Conservation (phyloP, 2,113 vertebrate species). For the Neoarius graeffei region DNA sequence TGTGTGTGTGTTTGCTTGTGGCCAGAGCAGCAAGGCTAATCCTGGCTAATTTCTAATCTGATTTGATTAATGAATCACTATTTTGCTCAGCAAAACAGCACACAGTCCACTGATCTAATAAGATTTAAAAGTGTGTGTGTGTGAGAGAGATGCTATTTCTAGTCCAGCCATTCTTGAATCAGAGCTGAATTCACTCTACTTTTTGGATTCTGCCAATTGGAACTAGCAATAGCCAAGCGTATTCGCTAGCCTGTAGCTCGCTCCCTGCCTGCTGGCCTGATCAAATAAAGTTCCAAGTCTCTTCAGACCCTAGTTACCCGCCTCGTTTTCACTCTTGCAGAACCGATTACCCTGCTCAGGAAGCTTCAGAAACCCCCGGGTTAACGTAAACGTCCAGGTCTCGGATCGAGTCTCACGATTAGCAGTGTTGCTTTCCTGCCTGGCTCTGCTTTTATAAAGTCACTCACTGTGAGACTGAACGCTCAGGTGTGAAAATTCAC, state of each 20-base stretch:
- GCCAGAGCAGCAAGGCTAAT: conserved; percentile 31
- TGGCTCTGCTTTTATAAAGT: conserved; percentile 5
- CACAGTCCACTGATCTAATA: not conserved
- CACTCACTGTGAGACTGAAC: not conserved
- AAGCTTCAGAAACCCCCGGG: not conserved
- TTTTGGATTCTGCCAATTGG: conserved; percentile 7
- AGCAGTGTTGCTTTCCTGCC: conserved; percentile 5
- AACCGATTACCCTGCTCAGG: not conserved
- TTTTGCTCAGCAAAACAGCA: not conserved
- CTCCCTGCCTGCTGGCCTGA: not conserved
- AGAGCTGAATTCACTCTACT: not conserved
- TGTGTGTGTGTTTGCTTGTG: conserved; percentile 15
- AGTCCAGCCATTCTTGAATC: not conserved
- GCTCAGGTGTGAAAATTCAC: conserved; percentile 37
- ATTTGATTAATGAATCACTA: conserved; percentile 5
- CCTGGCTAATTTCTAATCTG: conserved; percentile 24
- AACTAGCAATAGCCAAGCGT: conserved; percentile 1
- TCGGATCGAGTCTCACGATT: conserved; percentile 11
- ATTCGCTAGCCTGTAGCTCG: not conserved
- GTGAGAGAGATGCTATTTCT: not conserved
- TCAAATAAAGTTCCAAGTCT: not conserved
- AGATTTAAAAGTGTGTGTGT: not conserved
- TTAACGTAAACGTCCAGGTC: not conserved
- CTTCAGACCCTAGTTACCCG: not conserved
- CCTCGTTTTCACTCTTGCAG: conserved; percentile 13